Conservation (phyloP, 2,113 vertebrate genomes). For the Piprites chloris region DNA sequence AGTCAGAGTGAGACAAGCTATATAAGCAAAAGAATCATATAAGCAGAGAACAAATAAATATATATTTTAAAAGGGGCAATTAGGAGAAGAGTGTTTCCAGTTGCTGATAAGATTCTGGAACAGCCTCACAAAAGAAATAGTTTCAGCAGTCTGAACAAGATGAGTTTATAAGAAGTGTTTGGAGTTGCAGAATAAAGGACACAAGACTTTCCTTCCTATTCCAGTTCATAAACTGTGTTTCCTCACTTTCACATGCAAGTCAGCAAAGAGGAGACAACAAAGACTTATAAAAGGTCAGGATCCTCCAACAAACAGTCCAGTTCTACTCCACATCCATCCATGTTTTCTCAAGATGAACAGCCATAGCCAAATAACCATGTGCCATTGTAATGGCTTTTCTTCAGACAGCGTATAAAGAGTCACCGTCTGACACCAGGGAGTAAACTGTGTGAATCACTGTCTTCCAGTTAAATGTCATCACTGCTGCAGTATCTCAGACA, state of each 20-base stretch:
- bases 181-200: background rate
- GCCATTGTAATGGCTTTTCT: background rate
- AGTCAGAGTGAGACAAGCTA: background rate
- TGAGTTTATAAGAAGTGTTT: background rate
- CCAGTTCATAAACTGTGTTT: background rate
- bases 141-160: background rate
- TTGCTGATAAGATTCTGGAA: background rate
- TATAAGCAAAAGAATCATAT: background rate
- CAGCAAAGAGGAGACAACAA: background rate
- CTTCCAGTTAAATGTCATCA: conserved; percentile 51
- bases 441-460: conserved; percentile 47
- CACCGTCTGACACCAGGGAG: background rate
- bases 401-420: background rate
- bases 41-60: background rate
- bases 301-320: rapidly evolving
- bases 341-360: background rate
- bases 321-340: background rate
- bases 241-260: background rate
- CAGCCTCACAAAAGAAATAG: background rate
- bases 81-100: background rate
- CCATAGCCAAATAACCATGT: background rate
- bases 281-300: background rate
- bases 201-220: background rate
- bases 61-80: background rate
- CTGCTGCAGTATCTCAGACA: conserved; percentile 14